These are phyloP conservation scores for Euwallacea fornicatus DNA, from an alignment of 1,140 invertebrate species.

Conservation along the genomic window DNA sequence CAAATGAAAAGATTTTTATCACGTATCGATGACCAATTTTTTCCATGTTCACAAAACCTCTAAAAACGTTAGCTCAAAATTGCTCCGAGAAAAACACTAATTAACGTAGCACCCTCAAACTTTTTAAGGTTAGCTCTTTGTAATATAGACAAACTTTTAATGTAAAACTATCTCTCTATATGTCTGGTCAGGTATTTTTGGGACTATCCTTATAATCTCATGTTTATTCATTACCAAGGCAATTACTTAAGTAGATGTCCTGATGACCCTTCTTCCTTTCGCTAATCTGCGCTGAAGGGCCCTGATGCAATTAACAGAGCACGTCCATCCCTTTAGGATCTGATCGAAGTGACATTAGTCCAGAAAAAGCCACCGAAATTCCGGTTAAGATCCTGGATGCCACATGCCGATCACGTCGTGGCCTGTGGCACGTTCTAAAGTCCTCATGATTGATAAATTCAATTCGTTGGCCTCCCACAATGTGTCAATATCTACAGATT, in stretches of 20 bases:
- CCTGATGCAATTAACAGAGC: neutral
- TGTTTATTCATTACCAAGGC: neutral
- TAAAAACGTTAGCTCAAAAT: too few relatives aligned
- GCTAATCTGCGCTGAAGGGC: neutral
- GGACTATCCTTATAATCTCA: too few relatives aligned
- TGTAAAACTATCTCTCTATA: too few relatives aligned
- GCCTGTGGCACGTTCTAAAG: conserved; percentile 27
- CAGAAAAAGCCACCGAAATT: conserved; percentile 5
- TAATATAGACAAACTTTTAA: too few relatives aligned
- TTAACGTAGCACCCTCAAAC: too few relatives aligned
- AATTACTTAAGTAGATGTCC: neutral
- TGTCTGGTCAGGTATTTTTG: too few relatives aligned
- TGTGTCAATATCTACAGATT: conserved; percentile 33
- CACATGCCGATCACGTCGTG: conserved; percentile 35
- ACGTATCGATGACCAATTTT: too few relatives aligned
- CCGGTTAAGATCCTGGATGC: conserved; percentile 12
- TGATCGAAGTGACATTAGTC: conserved; percentile 21
- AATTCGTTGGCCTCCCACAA: conserved; percentile 43
- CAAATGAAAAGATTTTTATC: too few relatives aligned
- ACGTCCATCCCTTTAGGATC: conserved; percentile 4
- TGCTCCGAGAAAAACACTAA: too few relatives aligned
- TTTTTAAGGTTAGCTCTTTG: too few relatives aligned
- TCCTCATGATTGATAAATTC: conserved; percentile 43
- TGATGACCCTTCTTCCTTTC: neutral
- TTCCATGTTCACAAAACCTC: too few relatives aligned